Conservation (phyloP, 2,113 vertebrate genomes). For the Ia io region DNA sequence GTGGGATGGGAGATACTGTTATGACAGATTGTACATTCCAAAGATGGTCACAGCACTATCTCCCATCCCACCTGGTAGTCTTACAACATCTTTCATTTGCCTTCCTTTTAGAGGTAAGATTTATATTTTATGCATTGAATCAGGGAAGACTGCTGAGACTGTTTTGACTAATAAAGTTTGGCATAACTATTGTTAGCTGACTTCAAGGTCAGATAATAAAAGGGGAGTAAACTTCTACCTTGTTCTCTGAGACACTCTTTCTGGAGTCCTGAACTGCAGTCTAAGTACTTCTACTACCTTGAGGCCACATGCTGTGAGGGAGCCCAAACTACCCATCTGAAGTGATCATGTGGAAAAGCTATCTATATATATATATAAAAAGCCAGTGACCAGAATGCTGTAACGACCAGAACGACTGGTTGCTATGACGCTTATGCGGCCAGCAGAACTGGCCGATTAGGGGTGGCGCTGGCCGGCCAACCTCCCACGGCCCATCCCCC, state of each 20-base stretch:
- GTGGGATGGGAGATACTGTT: background rate
- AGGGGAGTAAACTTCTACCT: background rate
- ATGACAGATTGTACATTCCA: background rate
- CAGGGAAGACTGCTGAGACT: background rate
- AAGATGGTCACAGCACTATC: background rate
- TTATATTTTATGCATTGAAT: background rate
- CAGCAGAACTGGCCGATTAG: too few relatives aligned
- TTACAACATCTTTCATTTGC: background rate
- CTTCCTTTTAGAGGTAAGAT: background rate
- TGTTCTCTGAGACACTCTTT: background rate
- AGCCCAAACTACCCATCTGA: background rate
- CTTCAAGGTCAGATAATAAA: background rate
- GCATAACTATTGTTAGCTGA: background rate
- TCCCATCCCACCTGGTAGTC: background rate
- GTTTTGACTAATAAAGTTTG: background rate
- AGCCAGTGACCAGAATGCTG: too few relatives aligned
- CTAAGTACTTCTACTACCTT: background rate
- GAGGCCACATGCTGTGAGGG: background rate
- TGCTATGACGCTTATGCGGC: too few relatives aligned
- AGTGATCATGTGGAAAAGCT: background rate
- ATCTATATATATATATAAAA: too few relatives aligned
- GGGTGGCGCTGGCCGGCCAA: too few relatives aligned
- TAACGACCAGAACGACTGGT: too few relatives aligned
- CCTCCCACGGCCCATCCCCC: too few relatives aligned
- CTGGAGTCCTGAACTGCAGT: background rate